Percentiles rank a stretch among this genome's conserved stretches.
These are phyloP conservation scores for Macrostomum cliftonense DNA, from an alignment of 2,888 invertebrate genomes.

Conservation along the genomic window DNA sequence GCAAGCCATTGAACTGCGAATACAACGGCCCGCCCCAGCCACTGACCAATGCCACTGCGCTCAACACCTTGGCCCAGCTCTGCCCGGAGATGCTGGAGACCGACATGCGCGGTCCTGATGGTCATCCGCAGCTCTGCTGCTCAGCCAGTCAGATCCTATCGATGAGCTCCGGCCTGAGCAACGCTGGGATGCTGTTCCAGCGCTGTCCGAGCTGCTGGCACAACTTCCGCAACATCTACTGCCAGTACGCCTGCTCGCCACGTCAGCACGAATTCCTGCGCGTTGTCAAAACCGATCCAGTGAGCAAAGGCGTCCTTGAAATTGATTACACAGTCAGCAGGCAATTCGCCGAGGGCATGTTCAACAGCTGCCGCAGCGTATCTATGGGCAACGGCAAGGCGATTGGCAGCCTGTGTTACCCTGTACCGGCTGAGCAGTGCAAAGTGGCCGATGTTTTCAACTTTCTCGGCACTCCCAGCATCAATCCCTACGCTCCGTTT, in stretches of 20 bases:
- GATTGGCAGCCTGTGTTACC: no score
- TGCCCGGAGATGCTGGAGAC: slow-evolving; percentile 43
- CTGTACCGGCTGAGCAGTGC: no score
- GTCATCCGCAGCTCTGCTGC: slow-evolving; percentile 23
- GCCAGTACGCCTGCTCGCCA: slow-evolving; percentile 62
- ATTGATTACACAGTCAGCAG: slow-evolving; percentile 50
- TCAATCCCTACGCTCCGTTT: no score
- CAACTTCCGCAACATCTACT: slow-evolving; percentile 63
- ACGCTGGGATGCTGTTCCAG: slow-evolving; percentile 51
- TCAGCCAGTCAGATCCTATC: slow-evolving; percentile 21
- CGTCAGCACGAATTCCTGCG: slow-evolving; percentile 55
- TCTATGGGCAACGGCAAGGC: no score
- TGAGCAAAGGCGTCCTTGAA: slow-evolving; percentile 35
- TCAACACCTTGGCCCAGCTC: slow-evolving; percentile 44
- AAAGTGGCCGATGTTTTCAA: no score
- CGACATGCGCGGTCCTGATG: slow-evolving; percentile 12
- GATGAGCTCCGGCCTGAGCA: slow-evolving; percentile 37
- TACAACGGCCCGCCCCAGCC: slow-evolving; percentile 47
- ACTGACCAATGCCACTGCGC: slow-evolving; percentile 37
- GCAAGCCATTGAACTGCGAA: slow-evolving; percentile 42
- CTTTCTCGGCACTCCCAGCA: no score
- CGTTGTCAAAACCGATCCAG: slow-evolving; percentile 37
- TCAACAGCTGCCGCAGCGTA: slow-evolving; percentile 50
- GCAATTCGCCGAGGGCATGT: slow-evolving; percentile 52
- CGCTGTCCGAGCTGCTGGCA: slow-evolving; percentile 70